Evolutionary conservation across 1,140 invertebrate species (phyloP).

Genomic region (Octopus sinensis): DNA sequence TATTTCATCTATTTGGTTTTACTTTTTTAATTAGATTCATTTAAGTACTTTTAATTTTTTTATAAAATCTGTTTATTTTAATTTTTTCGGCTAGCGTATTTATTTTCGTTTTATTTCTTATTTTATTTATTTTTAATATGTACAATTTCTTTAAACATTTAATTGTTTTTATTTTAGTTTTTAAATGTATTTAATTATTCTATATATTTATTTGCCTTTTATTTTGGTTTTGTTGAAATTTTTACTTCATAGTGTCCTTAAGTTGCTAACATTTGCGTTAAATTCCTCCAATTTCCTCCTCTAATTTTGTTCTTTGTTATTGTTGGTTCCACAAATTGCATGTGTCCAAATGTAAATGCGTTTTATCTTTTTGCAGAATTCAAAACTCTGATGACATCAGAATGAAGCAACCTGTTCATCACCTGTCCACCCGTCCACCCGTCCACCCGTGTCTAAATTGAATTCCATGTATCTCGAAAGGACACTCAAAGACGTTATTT

Average conservation of each 20-base stretch:
- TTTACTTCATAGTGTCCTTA: too few relatives aligned
- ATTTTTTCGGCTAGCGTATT: too few relatives aligned
- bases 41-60: too few relatives aligned
- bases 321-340: neutral
- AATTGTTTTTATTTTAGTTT: neutral
- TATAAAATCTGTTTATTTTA: too few relatives aligned
- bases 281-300: too few relatives aligned
- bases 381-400: slow-evolving; percentile 50
- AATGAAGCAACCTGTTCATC: slow-evolving; percentile 33
- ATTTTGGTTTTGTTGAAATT: too few relatives aligned
- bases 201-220: too few relatives aligned
- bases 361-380: slow-evolving; percentile 48
- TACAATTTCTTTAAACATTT: neutral
- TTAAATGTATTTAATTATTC: neutral
- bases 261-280: too few relatives aligned
- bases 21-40: too few relatives aligned
- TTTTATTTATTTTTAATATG: neutral
- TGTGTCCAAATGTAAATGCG: slow-evolving; percentile 15
- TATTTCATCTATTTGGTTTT: too few relatives aligned
- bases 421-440: slow-evolving; percentile 24
- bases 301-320: too few relatives aligned
- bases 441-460: slow-evolving; percentile 25
- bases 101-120: too few relatives aligned
- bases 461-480: slow-evolving; percentile 18
- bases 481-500: neutral